A percentile compares a stretch with the other conserved stretches of the same genome.
These are phyloP conservation scores for Tenthredo livida DNA, from an alignment of 2,888 invertebrate genomes.

Conservation along the genomic window DNA sequence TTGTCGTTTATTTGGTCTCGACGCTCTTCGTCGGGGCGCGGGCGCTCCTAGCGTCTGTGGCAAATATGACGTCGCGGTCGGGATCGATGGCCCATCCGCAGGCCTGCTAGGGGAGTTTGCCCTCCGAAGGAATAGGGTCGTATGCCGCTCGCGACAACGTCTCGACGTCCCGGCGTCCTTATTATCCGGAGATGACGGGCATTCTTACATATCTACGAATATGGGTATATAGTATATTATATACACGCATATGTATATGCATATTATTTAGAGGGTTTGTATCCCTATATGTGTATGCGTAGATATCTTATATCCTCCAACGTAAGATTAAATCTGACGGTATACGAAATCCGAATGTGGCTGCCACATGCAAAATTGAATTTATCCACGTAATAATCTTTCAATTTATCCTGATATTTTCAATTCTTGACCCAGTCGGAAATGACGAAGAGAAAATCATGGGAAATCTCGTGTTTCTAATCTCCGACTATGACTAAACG, in stretches of 20 bases:
- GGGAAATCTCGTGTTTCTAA: neutral
- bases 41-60: conserved; percentile 49
- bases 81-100: conserved; percentile 52
- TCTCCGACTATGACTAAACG: neutral
- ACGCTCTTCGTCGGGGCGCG: conserved; percentile 16
- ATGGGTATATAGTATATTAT: neutral
- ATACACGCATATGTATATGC: neutral
- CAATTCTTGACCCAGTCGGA: neutral
- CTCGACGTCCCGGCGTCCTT: conserved; percentile 38
- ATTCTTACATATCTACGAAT: conserved; percentile 42
- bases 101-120: conserved; percentile 36
- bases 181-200: conserved; percentile 49
- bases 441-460: neutral
- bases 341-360: neutral
- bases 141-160: conserved; percentile 18
- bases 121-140: conserved; percentile 40
- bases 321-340: neutral
- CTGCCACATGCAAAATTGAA: neutral
- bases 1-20: conserved; percentile 51
- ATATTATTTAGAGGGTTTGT: neutral
- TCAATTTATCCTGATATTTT: neutral
- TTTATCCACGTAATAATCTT: neutral
- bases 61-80: conserved; percentile 49
- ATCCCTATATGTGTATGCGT: neutral
- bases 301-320: neutral